These are phyloP conservation scores for Metopia argyrocephala DNA, from an alignment of 2,888 invertebrate species.

Conservation along the genomic window DNA sequence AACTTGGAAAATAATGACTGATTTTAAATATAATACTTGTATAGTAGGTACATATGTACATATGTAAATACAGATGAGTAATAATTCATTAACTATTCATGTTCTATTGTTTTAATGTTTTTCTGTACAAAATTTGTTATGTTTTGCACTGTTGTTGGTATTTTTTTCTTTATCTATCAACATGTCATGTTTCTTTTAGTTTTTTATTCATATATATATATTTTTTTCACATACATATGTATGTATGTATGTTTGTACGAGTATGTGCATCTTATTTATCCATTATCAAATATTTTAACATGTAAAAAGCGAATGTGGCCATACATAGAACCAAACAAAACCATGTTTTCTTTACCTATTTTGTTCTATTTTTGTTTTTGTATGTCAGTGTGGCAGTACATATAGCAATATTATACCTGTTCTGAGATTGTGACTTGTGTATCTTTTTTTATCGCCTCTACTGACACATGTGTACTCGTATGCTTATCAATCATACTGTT, in stretches of 20 bases:
- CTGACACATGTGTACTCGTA: too few relatives aligned
- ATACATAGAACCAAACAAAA: too few relatives aligned
- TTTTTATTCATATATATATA: background rate
- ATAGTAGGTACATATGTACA: too few relatives aligned
- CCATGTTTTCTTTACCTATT: background rate
- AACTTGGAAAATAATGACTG: too few relatives aligned
- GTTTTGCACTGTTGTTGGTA: too few relatives aligned
- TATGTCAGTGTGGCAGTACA: background rate
- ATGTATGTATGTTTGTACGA: background rate
- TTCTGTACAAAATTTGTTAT: background rate
- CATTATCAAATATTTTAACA: constrained; percentile 6
- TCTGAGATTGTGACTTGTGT: constrained; percentile 15
- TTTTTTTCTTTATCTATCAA: constrained; percentile 5
- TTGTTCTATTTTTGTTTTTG: background rate
- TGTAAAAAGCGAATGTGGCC: background rate
- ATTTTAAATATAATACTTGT: too few relatives aligned
- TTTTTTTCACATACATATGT: background rate
- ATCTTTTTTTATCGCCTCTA: constrained; percentile 26
- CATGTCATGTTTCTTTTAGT: constrained; percentile 2
- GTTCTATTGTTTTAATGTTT: constrained; percentile 6
- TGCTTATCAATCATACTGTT: constrained; percentile 69
- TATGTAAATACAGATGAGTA: background rate
- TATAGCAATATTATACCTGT: too few relatives aligned
- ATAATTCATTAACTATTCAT: constrained; percentile 7
- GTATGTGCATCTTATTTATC: constrained; percentile 2